Conservation (phyloP, 2,888 invertebrate species). For the Pyrrhosoma nymphula region DNA sequence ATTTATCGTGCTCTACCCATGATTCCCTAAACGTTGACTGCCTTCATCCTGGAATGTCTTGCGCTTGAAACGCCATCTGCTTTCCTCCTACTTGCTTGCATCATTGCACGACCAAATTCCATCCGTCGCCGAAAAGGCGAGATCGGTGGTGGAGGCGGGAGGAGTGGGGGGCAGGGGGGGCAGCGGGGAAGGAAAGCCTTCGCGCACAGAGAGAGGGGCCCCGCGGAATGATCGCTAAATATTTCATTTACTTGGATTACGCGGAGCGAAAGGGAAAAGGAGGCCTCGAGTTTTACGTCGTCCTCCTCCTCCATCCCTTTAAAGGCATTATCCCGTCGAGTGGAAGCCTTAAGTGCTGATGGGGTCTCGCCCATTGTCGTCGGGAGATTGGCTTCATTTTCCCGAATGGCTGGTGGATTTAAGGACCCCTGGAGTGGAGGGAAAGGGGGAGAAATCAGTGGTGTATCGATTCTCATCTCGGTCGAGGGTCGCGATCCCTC, state of each 20-base stretch:
- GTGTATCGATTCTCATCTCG: slow-evolving; percentile 54
- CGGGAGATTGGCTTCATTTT: slow-evolving; percentile 59
- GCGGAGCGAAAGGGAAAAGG: slow-evolving; percentile 26
- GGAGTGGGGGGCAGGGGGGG: neutral
- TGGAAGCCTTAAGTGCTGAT: slow-evolving; percentile 58
- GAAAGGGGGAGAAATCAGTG: neutral
- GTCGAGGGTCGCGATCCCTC: slow-evolving; percentile 13
- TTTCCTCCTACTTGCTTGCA: neutral
- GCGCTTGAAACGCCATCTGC: neutral
- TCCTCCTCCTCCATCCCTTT: slow-evolving; percentile 2
- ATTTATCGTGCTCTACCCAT: too few relatives aligned
- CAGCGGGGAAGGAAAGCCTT: neutral
- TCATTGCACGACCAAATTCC: neutral
- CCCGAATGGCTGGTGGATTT: slow-evolving; percentile 9
- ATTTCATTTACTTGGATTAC: slow-evolving; percentile 48
- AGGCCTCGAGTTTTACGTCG: slow-evolving; percentile 27
- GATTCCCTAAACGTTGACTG: too few relatives aligned
- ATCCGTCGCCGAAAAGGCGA: neutral
- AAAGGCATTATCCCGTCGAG: slow-evolving; percentile 61
- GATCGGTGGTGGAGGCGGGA: neutral
- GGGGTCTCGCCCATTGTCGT: slow-evolving; percentile 53
- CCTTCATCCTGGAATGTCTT: neutral
- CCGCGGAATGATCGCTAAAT: neutral
- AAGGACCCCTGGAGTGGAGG: neutral
- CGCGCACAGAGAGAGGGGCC: neutral